phyloP scores from a whole-genome alignment of 2,113 vertebrate genomes.

The Thamnaconus septentrionalis region DNA sequence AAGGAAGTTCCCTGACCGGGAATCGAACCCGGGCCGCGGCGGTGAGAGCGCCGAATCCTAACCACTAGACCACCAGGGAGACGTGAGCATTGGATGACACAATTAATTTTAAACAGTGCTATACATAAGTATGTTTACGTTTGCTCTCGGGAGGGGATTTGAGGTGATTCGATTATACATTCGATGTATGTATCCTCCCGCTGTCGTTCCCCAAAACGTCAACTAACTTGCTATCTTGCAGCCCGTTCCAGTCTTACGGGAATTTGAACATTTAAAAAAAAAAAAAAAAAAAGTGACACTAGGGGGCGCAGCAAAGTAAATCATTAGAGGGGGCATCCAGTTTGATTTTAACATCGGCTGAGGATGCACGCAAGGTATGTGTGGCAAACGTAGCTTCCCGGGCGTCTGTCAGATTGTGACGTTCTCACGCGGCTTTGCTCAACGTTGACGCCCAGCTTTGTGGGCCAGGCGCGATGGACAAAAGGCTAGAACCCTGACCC shows the following conservation, averaged over 20 bases:
- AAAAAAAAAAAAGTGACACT: constrained; percentile 13
- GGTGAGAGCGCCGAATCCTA: constrained; percentile 77
- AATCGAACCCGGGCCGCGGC: constrained; percentile 71
- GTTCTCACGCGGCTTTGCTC: neutral
- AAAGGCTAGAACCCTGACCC: too few relatives aligned
- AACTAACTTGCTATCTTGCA: too few relatives aligned
- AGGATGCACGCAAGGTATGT: constrained; percentile 64
- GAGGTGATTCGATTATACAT: too few relatives aligned
- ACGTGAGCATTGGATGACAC: too few relatives aligned
- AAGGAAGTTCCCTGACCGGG: constrained; percentile 57
- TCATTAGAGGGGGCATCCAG: constrained; percentile 10
- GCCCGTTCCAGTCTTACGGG: too few relatives aligned
- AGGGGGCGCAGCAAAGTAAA: constrained; percentile 51
- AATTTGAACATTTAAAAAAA: neutral
- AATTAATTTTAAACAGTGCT: too few relatives aligned
- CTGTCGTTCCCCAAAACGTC: too few relatives aligned
- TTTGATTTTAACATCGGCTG: constrained; percentile 23
- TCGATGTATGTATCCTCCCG: too few relatives aligned
- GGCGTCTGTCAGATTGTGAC: neutral
- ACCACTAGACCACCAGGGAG: constrained; percentile 79
- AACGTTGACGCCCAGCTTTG: too few relatives aligned
- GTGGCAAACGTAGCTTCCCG: constrained; percentile 1
- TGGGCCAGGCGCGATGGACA: too few relatives aligned
- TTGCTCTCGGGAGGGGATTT: too few relatives aligned
- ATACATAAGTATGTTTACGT: too few relatives aligned